Evolutionary conservation across 1,140 invertebrate genomes (phyloP).

Genomic region (Drosophila mauritiana): DNA sequence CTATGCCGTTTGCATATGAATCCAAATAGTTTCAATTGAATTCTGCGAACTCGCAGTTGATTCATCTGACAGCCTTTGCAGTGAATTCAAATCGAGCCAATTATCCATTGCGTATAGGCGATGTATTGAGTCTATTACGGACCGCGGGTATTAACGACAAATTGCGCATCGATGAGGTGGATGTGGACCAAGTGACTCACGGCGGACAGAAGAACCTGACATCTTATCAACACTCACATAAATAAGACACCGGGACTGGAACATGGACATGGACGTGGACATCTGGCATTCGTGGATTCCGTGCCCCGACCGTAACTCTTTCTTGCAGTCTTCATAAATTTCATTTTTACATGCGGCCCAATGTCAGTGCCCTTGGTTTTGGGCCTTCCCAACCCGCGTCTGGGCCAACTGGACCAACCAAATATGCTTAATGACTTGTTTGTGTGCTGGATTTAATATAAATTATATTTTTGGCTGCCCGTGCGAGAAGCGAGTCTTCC

Average conservation of each 20-base stretch:
- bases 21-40: slow-evolving; percentile 58
- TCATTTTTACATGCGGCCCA: slow-evolving; percentile 59
- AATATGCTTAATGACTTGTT: slow-evolving; percentile 78
- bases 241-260: slow-evolving; percentile 57
- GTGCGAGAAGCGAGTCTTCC: slow-evolving; percentile 12
- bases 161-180: slow-evolving; percentile 48
- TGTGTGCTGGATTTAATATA: slow-evolving; percentile 77
- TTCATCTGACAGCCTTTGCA: slow-evolving; percentile 40
- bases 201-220: slow-evolving; percentile 33
- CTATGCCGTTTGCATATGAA: slow-evolving; percentile 56
- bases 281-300: slow-evolving; percentile 26
- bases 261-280: slow-evolving; percentile 4
- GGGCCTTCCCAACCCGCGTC: slow-evolving; percentile 2
- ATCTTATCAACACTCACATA: slow-evolving; percentile 72
- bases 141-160: slow-evolving; percentile 49
- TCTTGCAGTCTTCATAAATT: slow-evolving; percentile 80
- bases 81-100: slow-evolving; percentile 58
- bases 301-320: slow-evolving; percentile 64
- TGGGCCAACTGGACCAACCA: slow-evolving; percentile 18
- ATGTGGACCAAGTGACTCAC: slow-evolving; percentile 58
- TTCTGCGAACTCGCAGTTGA: slow-evolving; percentile 57
- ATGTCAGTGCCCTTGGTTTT: slow-evolving; percentile 39
- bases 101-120: slow-evolving; percentile 5
- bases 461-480: slow-evolving; percentile 66
- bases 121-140: slow-evolving; percentile 40